Base-by-base conservation (phyloP, 2,797 vertebrate species). In the Squalus acanthias region DNA sequence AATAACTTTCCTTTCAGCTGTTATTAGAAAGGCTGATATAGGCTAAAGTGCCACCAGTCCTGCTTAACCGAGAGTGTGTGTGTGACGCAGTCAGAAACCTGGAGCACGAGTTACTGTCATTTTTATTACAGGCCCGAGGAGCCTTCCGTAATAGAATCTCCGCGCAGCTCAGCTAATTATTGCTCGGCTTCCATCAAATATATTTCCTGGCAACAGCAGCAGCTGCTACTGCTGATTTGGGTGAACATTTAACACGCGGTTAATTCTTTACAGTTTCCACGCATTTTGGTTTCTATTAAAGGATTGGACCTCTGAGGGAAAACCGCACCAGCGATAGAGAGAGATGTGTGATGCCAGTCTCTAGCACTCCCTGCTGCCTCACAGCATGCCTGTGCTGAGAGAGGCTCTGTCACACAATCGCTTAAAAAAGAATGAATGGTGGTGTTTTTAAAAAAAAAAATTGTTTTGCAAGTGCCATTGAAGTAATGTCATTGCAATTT, bases 191-290 rank as follows among this genome's bases (percentile, higher is more conserved):
- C 93, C 46, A 74, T 29, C 57, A 95, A 33, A 33, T 10, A 29
- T 53, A 53, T 95, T 74, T 95, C 94, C 70, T 95, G 94, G 57
- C 70, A 53, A 57, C 70, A 20, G 94, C 53, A 74, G 50, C 70
- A 95, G 70, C 94, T 74, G 93, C 46, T 76, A 33, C 46, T 67
- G 91, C 91, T 93, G 63, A 65, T 39, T 15, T 93, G 91, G 67
- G 70, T 33, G 69, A 95, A 53, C 70, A 57, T 76, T 95, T 74
- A 95, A 53, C 10, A 53, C 69, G 29, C 70, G 53, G 94, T 74
- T 74, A 74, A 95, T 74, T 95, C 70, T 57, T 95, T 74, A 76
- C 69, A 95, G 50, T 95, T 57, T 57, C 70, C 70, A n/a, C 76
- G 94, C 94, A 50, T 70, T 57, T 95, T 95, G 70, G 26, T 95